Evolutionary conservation across 2,113 vertebrate species (phyloP).

Genomic region (Orientallactaga bullata): DNA sequence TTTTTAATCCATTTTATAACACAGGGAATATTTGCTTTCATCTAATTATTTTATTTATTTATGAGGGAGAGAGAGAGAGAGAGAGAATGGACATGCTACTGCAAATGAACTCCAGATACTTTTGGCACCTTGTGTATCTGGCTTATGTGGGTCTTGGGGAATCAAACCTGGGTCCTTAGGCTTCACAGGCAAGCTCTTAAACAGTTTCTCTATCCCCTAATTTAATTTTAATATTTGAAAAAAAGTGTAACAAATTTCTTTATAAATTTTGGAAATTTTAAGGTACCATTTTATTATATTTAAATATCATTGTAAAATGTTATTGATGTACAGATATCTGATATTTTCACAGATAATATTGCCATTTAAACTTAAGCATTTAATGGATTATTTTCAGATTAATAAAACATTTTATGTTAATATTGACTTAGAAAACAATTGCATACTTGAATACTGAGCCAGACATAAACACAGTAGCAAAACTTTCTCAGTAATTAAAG

Average conservation of each 20-base stretch:
- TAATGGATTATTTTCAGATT: slow-evolving; percentile 6
- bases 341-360: not conserved
- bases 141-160: too few species aligned
- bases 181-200: too few species aligned
- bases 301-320: not conserved
- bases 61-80: too few species aligned
- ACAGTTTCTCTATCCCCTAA: too few species aligned
- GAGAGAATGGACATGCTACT: too few species aligned
- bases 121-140: too few species aligned
- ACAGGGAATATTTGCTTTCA: not conserved
- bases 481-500: not conserved
- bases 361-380: not conserved
- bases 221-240: not conserved
- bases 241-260: not conserved
- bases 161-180: too few species aligned
- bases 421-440: not conserved
- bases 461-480: slow-evolving; percentile 3
- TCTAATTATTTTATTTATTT: not conserved
- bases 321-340: not conserved
- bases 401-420: slow-evolving; percentile 4
- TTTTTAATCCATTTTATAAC: not conserved
- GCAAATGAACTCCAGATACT: too few species aligned
- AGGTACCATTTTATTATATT: not conserved
- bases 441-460: not conserved
- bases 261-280: not conserved